Evolutionary conservation across 2,797 vertebrate genomes (phyloP).

Genomic region (Euthynnus affinis): DNA sequence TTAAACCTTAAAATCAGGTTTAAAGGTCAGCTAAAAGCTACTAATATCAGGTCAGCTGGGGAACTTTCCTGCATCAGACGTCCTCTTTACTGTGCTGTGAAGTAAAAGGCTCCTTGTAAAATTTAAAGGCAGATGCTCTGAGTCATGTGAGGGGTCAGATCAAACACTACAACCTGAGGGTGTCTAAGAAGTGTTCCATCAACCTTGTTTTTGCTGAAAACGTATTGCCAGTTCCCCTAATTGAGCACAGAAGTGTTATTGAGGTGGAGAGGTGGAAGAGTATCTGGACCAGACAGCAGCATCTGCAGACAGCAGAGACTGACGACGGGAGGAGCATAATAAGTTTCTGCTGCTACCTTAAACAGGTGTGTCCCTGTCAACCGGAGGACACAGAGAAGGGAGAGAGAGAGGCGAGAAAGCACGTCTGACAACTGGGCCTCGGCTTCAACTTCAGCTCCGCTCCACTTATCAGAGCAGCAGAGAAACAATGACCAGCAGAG

Average conservation of each 20-base stretch:
- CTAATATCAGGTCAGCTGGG: neutral
- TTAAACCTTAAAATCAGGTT: too few relatives aligned
- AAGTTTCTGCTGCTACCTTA: constrained; percentile 59
- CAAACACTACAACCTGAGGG: constrained; percentile 40
- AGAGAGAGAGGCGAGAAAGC: constrained; percentile 16
- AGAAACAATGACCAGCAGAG: constrained; percentile 48
- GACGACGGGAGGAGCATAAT: constrained; percentile 66
- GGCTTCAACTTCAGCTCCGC: constrained; percentile 46
- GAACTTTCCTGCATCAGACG: constrained; percentile 25
- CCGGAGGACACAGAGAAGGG: constrained; percentile 50
- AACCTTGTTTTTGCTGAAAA: constrained; percentile 44
- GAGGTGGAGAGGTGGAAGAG: constrained; percentile 42
- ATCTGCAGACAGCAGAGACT: constrained; percentile 40
- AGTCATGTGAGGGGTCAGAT: constrained; percentile 17
- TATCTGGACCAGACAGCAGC: constrained; percentile 46
- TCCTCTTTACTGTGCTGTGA: neutral
- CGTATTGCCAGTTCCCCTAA: constrained; percentile 43
- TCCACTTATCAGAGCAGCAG: constrained; percentile 63
- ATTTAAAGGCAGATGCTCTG: constrained; percentile 32
- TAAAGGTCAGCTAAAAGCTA: neutral
- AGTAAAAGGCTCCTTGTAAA: neutral
- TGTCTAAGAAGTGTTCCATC: constrained; percentile 24
- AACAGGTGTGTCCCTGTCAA: constrained; percentile 78
- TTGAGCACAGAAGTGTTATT: constrained; percentile 46
- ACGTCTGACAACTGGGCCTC: constrained; percentile 25